Conservation (phyloP, 2,888 invertebrate species). For the Dolichomitus sp. region DNA sequence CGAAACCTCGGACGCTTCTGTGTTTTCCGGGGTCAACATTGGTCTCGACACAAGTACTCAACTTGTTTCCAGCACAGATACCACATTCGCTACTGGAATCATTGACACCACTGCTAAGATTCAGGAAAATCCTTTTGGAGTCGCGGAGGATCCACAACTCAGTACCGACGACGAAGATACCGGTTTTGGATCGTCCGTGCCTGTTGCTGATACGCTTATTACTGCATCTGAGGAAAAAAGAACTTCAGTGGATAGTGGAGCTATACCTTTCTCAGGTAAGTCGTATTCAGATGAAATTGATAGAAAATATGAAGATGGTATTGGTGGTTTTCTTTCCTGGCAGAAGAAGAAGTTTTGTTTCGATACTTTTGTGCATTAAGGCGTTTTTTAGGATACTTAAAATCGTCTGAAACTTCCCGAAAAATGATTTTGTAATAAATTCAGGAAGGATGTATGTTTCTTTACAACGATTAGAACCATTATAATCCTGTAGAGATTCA, state of each 20-base stretch:
- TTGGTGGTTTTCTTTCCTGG: too few species aligned
- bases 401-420: too few species aligned
- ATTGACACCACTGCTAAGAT: constrained; percentile 56
- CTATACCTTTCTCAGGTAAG: constrained; percentile 65
- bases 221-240: constrained; percentile 72
- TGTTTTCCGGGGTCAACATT: constrained; percentile 72
- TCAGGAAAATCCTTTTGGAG: constrained; percentile 80
- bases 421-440: too few species aligned
- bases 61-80: constrained; percentile 69
- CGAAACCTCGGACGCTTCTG: constrained; percentile 71
- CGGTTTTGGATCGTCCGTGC: constrained; percentile 40
- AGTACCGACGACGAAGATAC: constrained; percentile 37
- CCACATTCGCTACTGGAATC: constrained; percentile 71
- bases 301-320: neutral
- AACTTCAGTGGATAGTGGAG: constrained; percentile 68
- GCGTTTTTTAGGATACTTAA: too few species aligned
- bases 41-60: constrained; percentile 68
- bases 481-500: too few species aligned
- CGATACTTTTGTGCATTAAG: too few species aligned
- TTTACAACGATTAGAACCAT: too few species aligned
- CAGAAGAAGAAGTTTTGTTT: too few species aligned
- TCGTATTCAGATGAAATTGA: neutral
- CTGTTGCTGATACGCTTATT: constrained; percentile 54
- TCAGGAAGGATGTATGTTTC: too few species aligned
- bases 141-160: constrained; percentile 39